A percentile compares a stretch with the other conserved stretches of the same genome.
phyloP scores from a whole-genome alignment of 2,797 vertebrate genomes.

The Hylomyscus alleni region DNA sequence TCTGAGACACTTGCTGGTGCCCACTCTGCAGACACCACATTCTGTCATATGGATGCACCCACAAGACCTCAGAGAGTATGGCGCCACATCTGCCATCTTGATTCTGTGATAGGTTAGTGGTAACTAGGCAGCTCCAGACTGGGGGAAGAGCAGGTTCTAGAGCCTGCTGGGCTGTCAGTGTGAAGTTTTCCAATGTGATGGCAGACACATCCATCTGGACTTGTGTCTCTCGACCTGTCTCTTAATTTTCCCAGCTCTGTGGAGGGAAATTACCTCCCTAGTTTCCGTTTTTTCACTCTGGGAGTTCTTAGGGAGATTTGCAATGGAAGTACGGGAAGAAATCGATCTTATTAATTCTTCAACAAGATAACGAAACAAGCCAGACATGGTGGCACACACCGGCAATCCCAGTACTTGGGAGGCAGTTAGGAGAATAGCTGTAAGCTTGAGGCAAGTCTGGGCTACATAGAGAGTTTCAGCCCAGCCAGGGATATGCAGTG shows the following conservation, averaged over 20 bases:
- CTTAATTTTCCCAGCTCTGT: not conserved
- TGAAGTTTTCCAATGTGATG: not conserved
- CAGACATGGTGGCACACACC: not conserved
- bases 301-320: not conserved
- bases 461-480: not conserved
- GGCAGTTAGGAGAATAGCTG: not conserved
- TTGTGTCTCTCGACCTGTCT: not conserved
- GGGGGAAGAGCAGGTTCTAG: not conserved
- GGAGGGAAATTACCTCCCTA: not conserved
- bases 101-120: not conserved
- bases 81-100: not conserved
- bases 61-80: not conserved
- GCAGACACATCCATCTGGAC: not conserved
- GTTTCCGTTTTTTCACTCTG: rapidly evolving
- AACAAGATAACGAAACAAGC: not conserved
- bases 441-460: not conserved
- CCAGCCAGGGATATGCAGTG: too few relatives aligned
- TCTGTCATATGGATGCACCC: not conserved
- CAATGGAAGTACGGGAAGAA: not conserved
- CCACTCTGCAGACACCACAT: not conserved
- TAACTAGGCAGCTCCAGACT: not conserved
- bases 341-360: not conserved
- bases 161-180: not conserved
- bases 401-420: not conserved
- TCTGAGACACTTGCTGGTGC: not conserved